Conservation (phyloP, 2,113 vertebrate species). For the Pionites leucogaster region DNA sequence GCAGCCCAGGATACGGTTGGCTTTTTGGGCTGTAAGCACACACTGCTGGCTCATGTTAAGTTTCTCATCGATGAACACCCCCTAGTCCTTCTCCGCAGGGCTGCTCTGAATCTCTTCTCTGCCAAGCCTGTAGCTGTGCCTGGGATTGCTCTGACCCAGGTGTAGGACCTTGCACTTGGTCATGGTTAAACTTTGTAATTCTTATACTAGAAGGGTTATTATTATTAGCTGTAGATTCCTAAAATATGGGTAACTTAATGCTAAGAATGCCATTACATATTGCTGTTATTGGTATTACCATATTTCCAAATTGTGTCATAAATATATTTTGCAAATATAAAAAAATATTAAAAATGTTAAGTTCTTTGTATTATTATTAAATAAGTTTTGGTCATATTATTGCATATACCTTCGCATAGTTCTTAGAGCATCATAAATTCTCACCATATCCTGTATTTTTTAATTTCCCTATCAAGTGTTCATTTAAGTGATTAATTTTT, state of each 20-base stretch:
- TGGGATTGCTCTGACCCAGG: no score
- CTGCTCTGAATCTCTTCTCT: no score
- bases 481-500: not conserved
- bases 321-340: not conserved
- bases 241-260: not conserved
- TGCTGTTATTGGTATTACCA: not conserved
- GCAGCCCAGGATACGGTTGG: no score
- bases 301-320: not conserved
- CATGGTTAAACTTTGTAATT: no score
- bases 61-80: no score
- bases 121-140: no score
- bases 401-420: not conserved
- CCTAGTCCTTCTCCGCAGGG: no score
- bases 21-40: no score
- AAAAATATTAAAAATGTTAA: not conserved
- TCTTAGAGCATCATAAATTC: not conserved
- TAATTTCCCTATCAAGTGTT: not conserved
- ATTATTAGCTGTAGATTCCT: not conserved
- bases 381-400: not conserved
- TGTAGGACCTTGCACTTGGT: no score
- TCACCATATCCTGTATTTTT: not conserved
- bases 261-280: not conserved
- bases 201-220: not conserved
- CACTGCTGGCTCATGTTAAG: no score
- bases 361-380: not conserved